A percentile compares a stretch with the other conserved stretches of the same genome.
phyloP scores from a whole-genome alignment of 2,797 vertebrate genomes.

The Ptychadena robeensis region DNA sequence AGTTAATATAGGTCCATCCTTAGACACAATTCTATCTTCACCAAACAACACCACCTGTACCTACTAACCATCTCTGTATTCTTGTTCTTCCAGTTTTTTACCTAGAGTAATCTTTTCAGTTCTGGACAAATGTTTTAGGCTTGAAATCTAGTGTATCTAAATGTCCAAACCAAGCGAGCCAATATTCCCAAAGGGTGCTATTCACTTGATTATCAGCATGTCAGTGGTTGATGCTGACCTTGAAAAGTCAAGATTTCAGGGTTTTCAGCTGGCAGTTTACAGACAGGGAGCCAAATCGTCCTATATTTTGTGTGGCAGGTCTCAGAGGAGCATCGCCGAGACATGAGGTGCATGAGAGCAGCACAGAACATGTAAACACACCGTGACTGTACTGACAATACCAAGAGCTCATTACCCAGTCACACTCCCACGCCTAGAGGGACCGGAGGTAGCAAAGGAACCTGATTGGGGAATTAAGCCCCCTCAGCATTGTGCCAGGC shows the following conservation, averaged over 20 bases:
- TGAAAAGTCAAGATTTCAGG: slow-evolving; percentile 10
- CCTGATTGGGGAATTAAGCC: neutral
- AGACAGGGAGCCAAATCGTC: neutral
- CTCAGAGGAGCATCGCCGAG: slow-evolving; percentile 15
- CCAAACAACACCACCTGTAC: too few species aligned
- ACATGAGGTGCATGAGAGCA: neutral
- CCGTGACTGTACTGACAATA: slow-evolving; percentile 3
- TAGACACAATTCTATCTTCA: too few species aligned
- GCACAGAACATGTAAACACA: neutral
- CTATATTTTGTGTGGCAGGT: neutral
- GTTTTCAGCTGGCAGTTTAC: neutral
- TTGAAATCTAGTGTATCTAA: neutral
- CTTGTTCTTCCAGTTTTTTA: neutral
- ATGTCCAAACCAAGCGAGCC: neutral
- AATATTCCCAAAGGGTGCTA: slow-evolving; percentile 18
- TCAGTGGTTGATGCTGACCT: slow-evolving; percentile 27
- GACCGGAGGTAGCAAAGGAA: neutral
- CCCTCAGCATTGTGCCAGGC: neutral
- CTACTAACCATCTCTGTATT: too few species aligned
- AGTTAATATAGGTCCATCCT: too few species aligned
- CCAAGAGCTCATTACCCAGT: slow-evolving; percentile 19
- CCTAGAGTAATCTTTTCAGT: neutral
- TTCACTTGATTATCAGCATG: slow-evolving; percentile 12
- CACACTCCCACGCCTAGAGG: slow-evolving; percentile 15
- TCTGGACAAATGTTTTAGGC: neutral